These are phyloP conservation scores for Melanerpes formicivorus DNA, from an alignment of 2,113 vertebrate species.

Conservation along the genomic window DNA sequence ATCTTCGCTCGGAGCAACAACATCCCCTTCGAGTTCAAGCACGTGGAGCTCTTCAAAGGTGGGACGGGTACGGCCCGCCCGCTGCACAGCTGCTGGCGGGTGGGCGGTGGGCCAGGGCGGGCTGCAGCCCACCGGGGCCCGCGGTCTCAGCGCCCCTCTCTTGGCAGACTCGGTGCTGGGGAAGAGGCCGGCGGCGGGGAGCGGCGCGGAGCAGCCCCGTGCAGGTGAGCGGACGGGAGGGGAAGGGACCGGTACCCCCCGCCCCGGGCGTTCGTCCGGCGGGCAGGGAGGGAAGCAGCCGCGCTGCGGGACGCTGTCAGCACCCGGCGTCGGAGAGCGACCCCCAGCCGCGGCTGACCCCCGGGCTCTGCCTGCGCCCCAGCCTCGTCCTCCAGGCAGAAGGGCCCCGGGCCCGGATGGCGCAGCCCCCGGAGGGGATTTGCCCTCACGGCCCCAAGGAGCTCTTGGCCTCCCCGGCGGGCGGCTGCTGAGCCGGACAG, in stretches of 20 bases:
- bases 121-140: neutral
- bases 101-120: neutral
- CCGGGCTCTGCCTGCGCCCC: neutral
- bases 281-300: neutral
- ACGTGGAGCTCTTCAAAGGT: slow-evolving; percentile 79
- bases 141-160: slow-evolving; percentile 2
- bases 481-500: accelerated
- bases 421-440: neutral
- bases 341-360: neutral
- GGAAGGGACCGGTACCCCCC: neutral
- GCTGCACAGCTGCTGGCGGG: neutral
- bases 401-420: too few relatives aligned
- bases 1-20: slow-evolving; percentile 81
- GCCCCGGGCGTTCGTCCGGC: neutral
- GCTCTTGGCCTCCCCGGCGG: too few relatives aligned
- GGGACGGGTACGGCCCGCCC: neutral
- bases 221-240: neutral
- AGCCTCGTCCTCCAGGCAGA: neutral
- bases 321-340: neutral
- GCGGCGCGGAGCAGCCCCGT: slow-evolving; percentile 7
- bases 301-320: neutral
- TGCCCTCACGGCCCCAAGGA: neutral
- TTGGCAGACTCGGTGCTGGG: slow-evolving; percentile 53
- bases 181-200: slow-evolving; percentile 20
- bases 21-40: slow-evolving; percentile 83